Evolutionary conservation across 2,113 vertebrate genomes (phyloP).

Genomic region (Atractosteus spatula): DNA sequence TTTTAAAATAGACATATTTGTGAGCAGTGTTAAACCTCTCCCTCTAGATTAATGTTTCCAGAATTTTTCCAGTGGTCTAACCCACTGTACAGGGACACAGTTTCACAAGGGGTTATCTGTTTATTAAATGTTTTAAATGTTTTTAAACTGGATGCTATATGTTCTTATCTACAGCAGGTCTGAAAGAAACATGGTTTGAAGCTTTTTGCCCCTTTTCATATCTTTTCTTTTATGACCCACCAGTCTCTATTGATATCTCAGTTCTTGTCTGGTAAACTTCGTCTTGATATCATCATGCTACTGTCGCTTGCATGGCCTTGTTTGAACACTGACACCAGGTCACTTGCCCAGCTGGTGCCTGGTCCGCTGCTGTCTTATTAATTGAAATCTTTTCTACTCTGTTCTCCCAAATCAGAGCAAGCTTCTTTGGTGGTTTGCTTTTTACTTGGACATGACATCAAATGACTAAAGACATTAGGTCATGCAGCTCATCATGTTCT

Average conservation of each 20-base stretch:
- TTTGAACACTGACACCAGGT: background rate
- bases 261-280: background rate
- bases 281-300: background rate
- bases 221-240: background rate
- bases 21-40: too few relatives aligned
- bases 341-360: background rate
- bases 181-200: background rate
- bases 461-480: slow-evolving; percentile 6
- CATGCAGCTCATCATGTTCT: background rate
- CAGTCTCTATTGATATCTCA: background rate
- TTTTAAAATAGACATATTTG: too few relatives aligned
- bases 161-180: background rate
- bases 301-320: background rate
- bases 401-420: background rate
- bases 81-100: background rate
- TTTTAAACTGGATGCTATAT: background rate
- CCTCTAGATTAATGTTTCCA: too few relatives aligned
- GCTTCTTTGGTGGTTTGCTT: background rate
- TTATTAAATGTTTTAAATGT: background rate
- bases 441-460: background rate
- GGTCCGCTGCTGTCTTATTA: background rate
- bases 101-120: background rate
- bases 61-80: too few relatives aligned
- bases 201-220: background rate
- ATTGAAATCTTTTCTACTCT: background rate